Evolutionary conservation across 1,140 invertebrate species (phyloP).

Genomic region (Nixonia krombeini): DNA sequence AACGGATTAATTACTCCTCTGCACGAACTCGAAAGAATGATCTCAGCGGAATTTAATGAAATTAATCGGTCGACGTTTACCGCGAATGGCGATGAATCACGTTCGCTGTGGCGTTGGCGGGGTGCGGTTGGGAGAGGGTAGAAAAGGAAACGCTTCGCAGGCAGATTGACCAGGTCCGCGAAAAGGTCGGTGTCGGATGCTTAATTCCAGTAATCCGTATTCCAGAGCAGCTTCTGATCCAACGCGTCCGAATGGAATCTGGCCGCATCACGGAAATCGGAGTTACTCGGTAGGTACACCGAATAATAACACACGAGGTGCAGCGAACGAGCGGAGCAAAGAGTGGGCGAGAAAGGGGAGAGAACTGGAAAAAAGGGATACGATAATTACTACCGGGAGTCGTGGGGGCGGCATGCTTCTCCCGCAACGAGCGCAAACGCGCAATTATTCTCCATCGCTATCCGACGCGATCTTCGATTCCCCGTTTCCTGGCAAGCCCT

Average conservation of each 20-base stretch:
- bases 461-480: constrained; percentile 64
- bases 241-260: constrained; percentile 42
- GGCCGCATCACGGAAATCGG: constrained; percentile 32
- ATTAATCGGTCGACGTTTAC: too few relatives aligned
- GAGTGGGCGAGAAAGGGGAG: constrained; percentile 39
- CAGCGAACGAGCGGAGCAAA: constrained; percentile 37
- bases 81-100: too few relatives aligned
- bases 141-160: too few relatives aligned
- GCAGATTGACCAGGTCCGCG: too few relatives aligned
- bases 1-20: too few relatives aligned
- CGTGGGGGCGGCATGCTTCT: constrained; percentile 68
- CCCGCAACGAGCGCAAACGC: constrained; percentile 69
- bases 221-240: constrained; percentile 67
- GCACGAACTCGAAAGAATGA: constrained; percentile 2
- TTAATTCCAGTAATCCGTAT: constrained; percentile 72
- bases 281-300: constrained; percentile 47
- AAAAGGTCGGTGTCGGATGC: too few relatives aligned
- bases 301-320: constrained; percentile 65
- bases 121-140: too few relatives aligned
- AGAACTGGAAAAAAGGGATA: constrained; percentile 55
- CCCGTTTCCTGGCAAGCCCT: constrained; percentile 56
- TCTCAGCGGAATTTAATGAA: too few relatives aligned
- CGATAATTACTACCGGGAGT: constrained; percentile 73
- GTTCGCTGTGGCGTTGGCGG: too few relatives aligned
- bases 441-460: constrained; percentile 67